A percentile compares a stretch with the other conserved stretches of the same genome.
Conservation (phyloP, 2,797 vertebrate species). For the Holocentrus rufus region DNA sequence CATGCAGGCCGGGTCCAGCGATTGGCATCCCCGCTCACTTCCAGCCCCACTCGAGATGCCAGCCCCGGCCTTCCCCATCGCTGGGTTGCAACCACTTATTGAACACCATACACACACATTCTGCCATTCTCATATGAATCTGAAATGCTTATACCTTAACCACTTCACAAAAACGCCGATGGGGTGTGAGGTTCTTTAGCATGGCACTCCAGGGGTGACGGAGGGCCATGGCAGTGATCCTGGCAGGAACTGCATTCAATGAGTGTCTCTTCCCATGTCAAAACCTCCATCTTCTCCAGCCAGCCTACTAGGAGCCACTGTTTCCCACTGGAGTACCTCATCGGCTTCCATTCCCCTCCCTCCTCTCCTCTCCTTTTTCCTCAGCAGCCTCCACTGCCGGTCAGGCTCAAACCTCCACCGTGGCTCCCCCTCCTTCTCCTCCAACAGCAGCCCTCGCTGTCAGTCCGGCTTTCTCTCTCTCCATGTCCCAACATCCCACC, state of each 20-base stretch:
- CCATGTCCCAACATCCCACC: too few relatives aligned
- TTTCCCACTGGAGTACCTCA: neutral
- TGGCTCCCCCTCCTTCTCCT: conserved; percentile 6
- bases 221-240: neutral
- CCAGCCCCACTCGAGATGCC: too few relatives aligned
- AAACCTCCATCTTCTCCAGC: neutral
- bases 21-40: too few relatives aligned
- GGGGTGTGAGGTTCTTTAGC: too few relatives aligned
- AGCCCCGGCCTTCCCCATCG: too few relatives aligned
- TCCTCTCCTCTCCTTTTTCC: neutral
- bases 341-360: neutral
- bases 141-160: too few relatives aligned
- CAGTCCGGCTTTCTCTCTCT: neutral
- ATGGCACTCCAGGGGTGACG: too few relatives aligned
- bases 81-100: too few relatives aligned
- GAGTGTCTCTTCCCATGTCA: neutral
- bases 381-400: neutral
- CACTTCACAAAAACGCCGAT: too few relatives aligned
- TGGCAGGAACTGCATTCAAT: neutral
- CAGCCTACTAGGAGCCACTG: neutral
- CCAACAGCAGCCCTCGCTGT: neutral
- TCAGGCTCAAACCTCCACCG: conserved; percentile 13
- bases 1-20: too few relatives aligned
- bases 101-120: too few relatives aligned
- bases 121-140: too few relatives aligned